These are phyloP conservation scores for Piprites chloris DNA, from an alignment of 2,113 vertebrate species.

Conservation along the genomic window DNA sequence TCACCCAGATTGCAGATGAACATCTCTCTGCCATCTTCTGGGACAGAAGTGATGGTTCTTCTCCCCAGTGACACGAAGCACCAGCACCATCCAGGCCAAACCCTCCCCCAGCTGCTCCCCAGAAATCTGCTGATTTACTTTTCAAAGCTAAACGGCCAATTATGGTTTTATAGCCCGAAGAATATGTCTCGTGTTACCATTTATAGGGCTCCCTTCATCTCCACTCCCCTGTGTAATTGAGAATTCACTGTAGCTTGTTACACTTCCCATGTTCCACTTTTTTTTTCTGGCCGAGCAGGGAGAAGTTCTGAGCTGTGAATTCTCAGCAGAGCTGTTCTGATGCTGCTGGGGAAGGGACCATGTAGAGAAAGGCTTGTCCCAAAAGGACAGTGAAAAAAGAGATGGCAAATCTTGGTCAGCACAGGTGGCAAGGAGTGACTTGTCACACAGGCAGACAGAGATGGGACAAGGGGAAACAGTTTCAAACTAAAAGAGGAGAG, in stretches of 20 bases:
- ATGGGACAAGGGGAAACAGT: not conserved
- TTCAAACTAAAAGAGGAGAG: not conserved
- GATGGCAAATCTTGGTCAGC: not conserved
- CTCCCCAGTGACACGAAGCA: not conserved
- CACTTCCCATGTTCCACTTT: not conserved
- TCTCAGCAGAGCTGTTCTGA: not conserved
- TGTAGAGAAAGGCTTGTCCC: not conserved
- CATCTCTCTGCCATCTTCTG: not conserved
- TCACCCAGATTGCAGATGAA: not conserved
- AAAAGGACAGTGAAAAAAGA: not conserved
- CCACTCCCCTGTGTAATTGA: fast-evolving
- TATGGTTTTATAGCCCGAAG: not conserved
- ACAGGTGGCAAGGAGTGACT: not conserved
- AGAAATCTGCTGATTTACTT: not conserved
- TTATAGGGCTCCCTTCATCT: not conserved
- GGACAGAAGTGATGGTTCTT: not conserved
- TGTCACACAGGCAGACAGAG: not conserved
- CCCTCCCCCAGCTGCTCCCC: not conserved
- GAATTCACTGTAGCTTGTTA: not conserved
- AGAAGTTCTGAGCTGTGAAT: not conserved
- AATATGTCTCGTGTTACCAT: not conserved
- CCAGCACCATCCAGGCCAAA: not conserved
- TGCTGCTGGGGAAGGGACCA: not conserved
- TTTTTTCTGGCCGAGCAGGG: not conserved
- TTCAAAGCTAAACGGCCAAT: not conserved